Conservation (phyloP, 2,888 invertebrate species). For the Cantharis nigra region DNA sequence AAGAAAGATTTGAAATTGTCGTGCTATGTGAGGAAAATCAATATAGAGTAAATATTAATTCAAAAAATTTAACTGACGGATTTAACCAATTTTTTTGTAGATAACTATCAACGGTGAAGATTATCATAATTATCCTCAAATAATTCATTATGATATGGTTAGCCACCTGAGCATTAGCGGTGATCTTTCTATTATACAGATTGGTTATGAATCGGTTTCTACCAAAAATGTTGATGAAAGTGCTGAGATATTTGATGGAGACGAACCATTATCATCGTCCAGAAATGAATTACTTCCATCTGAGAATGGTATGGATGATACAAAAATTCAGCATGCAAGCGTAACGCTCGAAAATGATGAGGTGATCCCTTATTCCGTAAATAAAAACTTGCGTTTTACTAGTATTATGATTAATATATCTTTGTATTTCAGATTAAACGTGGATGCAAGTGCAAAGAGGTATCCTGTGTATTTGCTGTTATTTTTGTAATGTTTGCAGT, state of each 20-base stretch:
- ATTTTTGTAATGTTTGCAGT: not conserved
- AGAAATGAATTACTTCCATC: not conserved
- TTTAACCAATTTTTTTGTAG: slow-evolving; percentile 54
- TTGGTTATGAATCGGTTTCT: slow-evolving; percentile 64
- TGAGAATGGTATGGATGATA: not conserved
- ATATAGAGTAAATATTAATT: slow-evolving; percentile 37
- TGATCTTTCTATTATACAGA: slow-evolving; percentile 69
- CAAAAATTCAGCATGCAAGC: not conserved
- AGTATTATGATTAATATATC: not conserved
- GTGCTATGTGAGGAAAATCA: slow-evolving; percentile 65
- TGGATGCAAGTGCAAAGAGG: not conserved
- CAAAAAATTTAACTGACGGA: not conserved
- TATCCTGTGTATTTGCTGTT: not conserved
- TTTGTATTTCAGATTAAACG: not conserved
- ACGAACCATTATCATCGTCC: not conserved
- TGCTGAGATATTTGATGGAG: not conserved
- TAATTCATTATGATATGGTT: slow-evolving; percentile 68
- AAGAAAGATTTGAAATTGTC: slow-evolving; percentile 72
- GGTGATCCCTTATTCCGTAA: too few species aligned
- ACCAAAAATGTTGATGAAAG: not conserved
- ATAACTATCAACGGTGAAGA: slow-evolving; percentile 81
- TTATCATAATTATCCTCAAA: slow-evolving; percentile 76
- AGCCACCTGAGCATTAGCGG: slow-evolving; percentile 76
- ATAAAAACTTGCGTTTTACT: not conserved
- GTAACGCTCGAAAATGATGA: too few species aligned